Percentiles rank a stretch among this genome's conserved stretches.
Conservation (phyloP, 2,797 vertebrate species). For the Poecilia wingei region DNA sequence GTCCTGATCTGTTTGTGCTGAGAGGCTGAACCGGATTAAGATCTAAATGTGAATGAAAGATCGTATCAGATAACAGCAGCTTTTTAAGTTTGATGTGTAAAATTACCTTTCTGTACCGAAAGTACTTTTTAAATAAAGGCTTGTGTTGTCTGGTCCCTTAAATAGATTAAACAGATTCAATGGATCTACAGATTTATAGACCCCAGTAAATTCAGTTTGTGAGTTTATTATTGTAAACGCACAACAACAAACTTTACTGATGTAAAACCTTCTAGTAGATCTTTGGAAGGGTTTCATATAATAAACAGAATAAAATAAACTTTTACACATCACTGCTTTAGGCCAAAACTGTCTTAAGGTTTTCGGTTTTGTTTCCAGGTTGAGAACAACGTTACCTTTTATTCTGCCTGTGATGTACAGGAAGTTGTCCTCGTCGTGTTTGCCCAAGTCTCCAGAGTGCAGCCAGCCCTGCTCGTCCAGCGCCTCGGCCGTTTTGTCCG, state of each 20-base stretch:
- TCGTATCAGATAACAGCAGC: neutral
- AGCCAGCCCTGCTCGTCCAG: conserved; percentile 83
- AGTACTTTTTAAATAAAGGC: neutral
- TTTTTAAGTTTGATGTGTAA: neutral
- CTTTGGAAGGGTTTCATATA: neutral
- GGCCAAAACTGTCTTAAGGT: neutral
- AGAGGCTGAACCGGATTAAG: neutral
- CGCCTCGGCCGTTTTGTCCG: conserved; percentile 77
- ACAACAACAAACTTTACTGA: neutral
- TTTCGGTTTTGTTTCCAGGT: neutral
- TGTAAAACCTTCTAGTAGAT: neutral
- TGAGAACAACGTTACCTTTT: conserved; percentile 70
- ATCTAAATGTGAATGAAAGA: neutral
- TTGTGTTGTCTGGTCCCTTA: neutral
- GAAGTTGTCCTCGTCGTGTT: conserved; percentile 66
- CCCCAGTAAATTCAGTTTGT: neutral
- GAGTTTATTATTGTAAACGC: neutral
- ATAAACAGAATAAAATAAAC: neutral
- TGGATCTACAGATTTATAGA: neutral
- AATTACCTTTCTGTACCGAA: neutral
- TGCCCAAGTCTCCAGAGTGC: conserved; percentile 84
- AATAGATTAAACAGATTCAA: neutral
- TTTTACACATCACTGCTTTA: neutral
- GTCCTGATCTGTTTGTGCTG: neutral
- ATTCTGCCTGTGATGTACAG: conserved; percentile 86